Base-by-base conservation (phyloP, 2,113 vertebrate genomes). In the Benitochromis conjunctus region DNA sequence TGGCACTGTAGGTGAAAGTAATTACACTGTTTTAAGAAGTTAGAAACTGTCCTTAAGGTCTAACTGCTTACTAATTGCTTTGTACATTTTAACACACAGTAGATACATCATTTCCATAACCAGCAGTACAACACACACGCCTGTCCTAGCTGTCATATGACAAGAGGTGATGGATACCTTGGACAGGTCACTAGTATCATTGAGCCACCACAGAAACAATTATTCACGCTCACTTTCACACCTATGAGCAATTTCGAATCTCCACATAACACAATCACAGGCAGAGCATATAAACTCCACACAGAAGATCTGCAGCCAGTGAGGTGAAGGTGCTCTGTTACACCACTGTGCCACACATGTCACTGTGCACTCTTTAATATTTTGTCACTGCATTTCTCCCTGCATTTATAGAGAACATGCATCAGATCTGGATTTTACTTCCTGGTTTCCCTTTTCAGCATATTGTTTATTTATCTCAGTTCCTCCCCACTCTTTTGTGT, bases 381-480 rank as follows among this genome's bases (percentile, higher is more conserved):
- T 29, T 48, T 74, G n/a, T 43, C 1, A 24, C n/a, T 0, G 4
- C 36, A 69, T 24, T 69, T 69, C 69, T 74, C 9, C 24, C 5
- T 1, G 2, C 0, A 26, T 48, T 74, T 48, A 74, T 74, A 48
- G 66, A 74, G 14, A 74, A 9, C 41, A 18, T 48, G 69, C 43
- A 48, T 74, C 41, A 29, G 3, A 74, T 74, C 41, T 74, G 69
- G 14, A 74, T 74, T 74, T 46, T 48, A 74, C 69, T 48, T 48
- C 43, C 69, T 74, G 41, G 14, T 48, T 74, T 74, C 41, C 66
- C 43, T 74, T 51, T 48, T 48, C 69, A 74, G 43, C 69, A 29
- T 48, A 74, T 48, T 74, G 69, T 29, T 48, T 48, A 18, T 48
- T 74, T 29, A 74, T 74, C 69, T 74, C 24, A 29, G 69, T 48